Percentiles rank a stretch among this genome's conserved stretches.
These are phyloP conservation scores for Smutsia gigantea DNA, from an alignment of 2,797 vertebrate species.

Conservation along the genomic window DNA sequence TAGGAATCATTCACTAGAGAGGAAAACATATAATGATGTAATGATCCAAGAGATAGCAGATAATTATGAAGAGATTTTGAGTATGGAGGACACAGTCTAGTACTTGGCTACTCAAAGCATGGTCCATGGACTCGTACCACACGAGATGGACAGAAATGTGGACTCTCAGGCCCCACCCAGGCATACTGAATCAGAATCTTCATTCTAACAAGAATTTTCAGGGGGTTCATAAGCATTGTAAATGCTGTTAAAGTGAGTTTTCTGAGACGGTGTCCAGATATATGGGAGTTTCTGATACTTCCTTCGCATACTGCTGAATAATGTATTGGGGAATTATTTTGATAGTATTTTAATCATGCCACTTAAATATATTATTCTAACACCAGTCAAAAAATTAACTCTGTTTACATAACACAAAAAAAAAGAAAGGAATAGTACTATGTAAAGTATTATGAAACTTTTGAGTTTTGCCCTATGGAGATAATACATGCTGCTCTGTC, in stretches of 20 bases:
- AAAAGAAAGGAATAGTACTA: neutral
- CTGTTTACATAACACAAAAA: neutral
- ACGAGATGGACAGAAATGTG: neutral
- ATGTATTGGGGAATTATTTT: neutral
- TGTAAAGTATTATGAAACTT: neutral
- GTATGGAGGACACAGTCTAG: neutral
- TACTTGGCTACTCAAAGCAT: neutral
- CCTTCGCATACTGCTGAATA: neutral
- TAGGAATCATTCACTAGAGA: neutral
- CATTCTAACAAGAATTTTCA: neutral
- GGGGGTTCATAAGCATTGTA: neutral
- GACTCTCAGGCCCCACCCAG: neutral
- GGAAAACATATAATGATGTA: neutral
- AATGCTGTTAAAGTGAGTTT: neutral
- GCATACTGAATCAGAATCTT: no score
- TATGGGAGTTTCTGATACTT: neutral
- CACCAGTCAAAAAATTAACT: neutral
- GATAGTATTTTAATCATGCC: neutral
- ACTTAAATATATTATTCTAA: neutral
- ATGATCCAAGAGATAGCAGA: neutral
- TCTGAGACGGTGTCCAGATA: accelerated
- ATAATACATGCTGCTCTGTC: neutral
- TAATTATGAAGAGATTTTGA: neutral
- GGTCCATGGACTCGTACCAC: neutral
- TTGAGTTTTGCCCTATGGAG: neutral